Percentiles rank a stretch among this genome's conserved stretches.
Evolutionary conservation across 2,113 vertebrate species (phyloP).

Genomic region (Bothrops jararaca): DNA sequence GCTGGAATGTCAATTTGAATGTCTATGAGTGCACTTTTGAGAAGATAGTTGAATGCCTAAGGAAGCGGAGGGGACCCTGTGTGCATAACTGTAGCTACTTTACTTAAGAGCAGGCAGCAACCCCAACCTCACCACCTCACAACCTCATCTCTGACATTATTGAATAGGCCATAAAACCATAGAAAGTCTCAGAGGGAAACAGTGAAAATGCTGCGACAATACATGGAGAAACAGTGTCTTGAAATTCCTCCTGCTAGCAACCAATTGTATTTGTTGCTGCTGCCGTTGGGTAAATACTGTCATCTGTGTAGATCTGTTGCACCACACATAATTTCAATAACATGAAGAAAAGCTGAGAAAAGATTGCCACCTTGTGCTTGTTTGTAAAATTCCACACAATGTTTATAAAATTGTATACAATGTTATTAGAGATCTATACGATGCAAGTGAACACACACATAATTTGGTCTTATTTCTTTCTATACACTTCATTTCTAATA

Average conservation of each 20-base stretch:
- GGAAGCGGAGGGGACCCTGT: neutral
- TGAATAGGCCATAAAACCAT: neutral
- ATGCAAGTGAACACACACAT: neutral
- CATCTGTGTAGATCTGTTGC: neutral
- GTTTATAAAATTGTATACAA: constrained; percentile 4
- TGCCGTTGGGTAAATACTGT: neutral
- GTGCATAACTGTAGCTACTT: neutral
- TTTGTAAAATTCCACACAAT: neutral
- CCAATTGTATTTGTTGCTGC: neutral
- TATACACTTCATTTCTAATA: neutral
- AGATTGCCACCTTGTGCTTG: constrained; percentile 45
- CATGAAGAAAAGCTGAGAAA: neutral
- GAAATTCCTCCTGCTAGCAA: neutral
- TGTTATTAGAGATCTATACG: neutral
- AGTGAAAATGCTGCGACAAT: neutral
- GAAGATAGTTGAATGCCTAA: neutral
- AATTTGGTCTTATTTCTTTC: neutral
- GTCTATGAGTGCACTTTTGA: neutral
- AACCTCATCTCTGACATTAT: neutral
- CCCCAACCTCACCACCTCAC: neutral
- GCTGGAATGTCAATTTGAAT: neutral
- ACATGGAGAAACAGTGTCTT: neutral
- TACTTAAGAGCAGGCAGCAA: neutral
- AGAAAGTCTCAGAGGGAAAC: neutral
- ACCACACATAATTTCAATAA: neutral